Base-by-base conservation (phyloP, 2,113 vertebrate species). In the Meles meles region DNA sequence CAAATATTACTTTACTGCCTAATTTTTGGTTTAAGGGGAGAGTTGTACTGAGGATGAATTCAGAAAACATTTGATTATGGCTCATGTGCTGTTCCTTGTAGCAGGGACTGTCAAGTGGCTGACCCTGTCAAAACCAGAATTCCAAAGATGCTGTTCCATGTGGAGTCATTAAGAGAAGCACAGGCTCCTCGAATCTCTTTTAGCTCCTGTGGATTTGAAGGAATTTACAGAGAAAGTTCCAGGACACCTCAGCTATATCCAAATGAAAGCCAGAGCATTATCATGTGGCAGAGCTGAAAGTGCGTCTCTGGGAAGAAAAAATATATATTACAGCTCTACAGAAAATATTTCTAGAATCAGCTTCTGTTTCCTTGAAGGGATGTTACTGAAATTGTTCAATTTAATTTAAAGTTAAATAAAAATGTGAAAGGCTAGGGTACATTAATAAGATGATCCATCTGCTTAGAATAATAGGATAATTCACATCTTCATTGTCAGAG, bases 11-110 rank as follows among this genome's bases (percentile, higher is more conserved):
- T 76, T 96, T 25, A n/a, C 90, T 98, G 93, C 81, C 95, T 97
- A 98, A 98, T 98, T 98, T 98, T 97, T 93, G 96, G 63, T 39
- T 98, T 98, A 96, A 96, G 47, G 94, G 85, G 80, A 98, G 80
- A 97, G 94, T 57, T 94, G 95, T 39, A 10, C 21, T 25, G 31
- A 47, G 52, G 92, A 93, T 94, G 69, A 97, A 98, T 96, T 97
- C 96, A 97, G 98, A 98, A 97, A 98, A 97, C 97, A 98, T 98
- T 98, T 96, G 94, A 88, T 96, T 89, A 63, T 63, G 89, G 79
- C 7, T 91, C 97, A 74, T 92, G 27, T 92, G 88, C 95, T 59
- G 20, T 87, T 92, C 90, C 82, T 17, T 0, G 55, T 80, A 85
- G 93, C 92, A 63, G 63, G 25, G 77, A 37, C 96, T 93, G 89